These are phyloP conservation scores for Anas platyrhynchos DNA, from an alignment of 2,113 vertebrate species.

Conservation along the genomic window DNA sequence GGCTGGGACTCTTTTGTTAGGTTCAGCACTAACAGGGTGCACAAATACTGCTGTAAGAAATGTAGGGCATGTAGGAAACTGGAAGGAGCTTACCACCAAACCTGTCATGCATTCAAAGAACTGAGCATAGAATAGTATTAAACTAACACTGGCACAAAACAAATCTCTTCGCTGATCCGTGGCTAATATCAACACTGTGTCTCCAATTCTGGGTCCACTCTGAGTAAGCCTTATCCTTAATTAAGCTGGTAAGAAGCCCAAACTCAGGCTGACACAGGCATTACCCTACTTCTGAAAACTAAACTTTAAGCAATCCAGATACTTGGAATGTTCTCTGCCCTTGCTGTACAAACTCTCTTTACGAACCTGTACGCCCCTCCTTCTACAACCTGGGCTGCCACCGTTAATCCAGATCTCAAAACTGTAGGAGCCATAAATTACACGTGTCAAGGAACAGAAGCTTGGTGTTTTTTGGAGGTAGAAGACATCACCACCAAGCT, in stretches of 20 bases:
- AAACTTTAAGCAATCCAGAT: slow-evolving; percentile 13
- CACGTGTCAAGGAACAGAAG: rapidly evolving
- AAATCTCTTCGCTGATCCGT: background rate
- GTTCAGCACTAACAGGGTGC: background rate
- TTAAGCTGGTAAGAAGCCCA: slow-evolving; percentile 16
- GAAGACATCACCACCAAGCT: background rate
- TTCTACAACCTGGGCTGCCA: background rate
- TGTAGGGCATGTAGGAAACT: rapidly evolving
- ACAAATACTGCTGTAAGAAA: background rate
- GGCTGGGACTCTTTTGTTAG: background rate
- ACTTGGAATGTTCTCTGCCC: background rate
- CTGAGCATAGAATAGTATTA: background rate
- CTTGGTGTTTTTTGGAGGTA: background rate
- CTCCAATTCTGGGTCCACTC: background rate
- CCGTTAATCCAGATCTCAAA: background rate
- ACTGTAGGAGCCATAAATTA: background rate
- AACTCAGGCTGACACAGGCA: background rate
- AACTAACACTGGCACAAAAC: background rate
- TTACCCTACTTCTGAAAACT: background rate
- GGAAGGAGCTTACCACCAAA: background rate
- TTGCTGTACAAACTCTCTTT: background rate
- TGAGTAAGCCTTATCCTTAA: slow-evolving; percentile 14
- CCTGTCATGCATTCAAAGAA: rapidly evolving
- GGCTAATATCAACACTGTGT: background rate
- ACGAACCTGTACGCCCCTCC: background rate